Conservation (phyloP, 2,113 vertebrate species). For the Camelus dromedarius region DNA sequence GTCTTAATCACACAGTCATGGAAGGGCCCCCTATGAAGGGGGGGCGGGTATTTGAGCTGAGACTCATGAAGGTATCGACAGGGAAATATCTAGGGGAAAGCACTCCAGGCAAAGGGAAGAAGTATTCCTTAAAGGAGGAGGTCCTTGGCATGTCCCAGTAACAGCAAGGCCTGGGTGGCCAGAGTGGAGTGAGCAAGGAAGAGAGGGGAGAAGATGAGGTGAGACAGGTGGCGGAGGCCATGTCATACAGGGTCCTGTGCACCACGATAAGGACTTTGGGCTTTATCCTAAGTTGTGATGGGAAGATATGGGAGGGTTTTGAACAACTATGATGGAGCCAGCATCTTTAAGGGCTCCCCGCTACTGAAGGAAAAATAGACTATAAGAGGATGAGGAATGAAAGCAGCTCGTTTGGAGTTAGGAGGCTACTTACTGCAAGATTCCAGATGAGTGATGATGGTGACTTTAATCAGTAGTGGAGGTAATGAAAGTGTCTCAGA, state of each 20-base stretch:
- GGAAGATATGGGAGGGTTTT: not conserved
- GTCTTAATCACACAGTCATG: not conserved
- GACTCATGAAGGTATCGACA: not conserved
- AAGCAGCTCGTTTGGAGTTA: not conserved
- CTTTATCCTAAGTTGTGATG: not conserved
- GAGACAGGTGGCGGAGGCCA: not conserved
- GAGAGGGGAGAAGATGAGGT: not conserved
- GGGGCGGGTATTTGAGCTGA: not conserved
- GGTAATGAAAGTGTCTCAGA: not conserved
- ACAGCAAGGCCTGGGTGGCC: not conserved
- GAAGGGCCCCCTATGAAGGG: not conserved
- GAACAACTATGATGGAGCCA: not conserved
- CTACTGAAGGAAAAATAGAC: not conserved
- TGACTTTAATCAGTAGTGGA: not conserved
- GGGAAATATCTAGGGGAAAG: not conserved
- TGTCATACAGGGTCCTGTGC: not conserved
- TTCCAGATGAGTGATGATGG: too few species aligned
- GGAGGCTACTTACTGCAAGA: not conserved
- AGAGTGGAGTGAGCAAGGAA: not conserved
- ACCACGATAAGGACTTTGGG: fast-evolving
- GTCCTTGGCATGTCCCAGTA: not conserved
- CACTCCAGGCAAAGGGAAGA: not conserved
- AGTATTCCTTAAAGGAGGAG: not conserved
- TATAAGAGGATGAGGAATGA: not conserved
- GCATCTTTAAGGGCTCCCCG: not conserved